Evolutionary conservation across 2,113 vertebrate species (phyloP), one percentile per base, ranked within the genome.

Genomic region (Anoplopoma fimbria): DNA sequence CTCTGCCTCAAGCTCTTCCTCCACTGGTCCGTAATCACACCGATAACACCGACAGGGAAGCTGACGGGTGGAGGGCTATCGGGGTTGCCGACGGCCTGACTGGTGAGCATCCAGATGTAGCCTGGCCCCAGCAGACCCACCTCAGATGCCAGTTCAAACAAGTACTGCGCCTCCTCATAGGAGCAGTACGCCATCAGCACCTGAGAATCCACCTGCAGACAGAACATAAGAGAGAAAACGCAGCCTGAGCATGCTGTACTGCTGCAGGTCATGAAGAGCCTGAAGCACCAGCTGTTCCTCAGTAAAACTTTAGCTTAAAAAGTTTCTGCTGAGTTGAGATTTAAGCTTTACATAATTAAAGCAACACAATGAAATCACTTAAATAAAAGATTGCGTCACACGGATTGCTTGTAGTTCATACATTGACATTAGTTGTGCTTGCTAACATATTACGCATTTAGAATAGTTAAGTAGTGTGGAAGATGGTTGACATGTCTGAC

Each of bases 151-250:
- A 97, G 95, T 2, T 80, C 53, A 31, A 99, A 99, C 68, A 99
- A 93, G 82, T 96, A 97, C 87, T 97, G 96, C 0, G 98, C 98
- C 88, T 99, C 98, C 9, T 98, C 97, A 0, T 96, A 93, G 0
- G 98, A 99, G 92, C 98, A 99, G 81, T 99, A 99, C 4, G 97
- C 95, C 17, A 99, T 84, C 78, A 99, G 94, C 79, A 99, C 97
- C 58, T 97, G 97, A 25, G 98, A 96, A 57, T 99, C 98, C 10
- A 99, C 73, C 94, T 94, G 82, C 51, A 70, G 76, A 51, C 1
- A 75, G 58, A 27, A 23, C 42, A 13, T 9, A 31, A 42, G 36
- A 72, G 64, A 69, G 29, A 40, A 53, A 77, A 25, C 64, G 12
- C 40, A 47, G 15, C 38, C 67, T 42, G n/a, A 65, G 45, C 9